A percentile compares a stretch with the other conserved stretches of the same genome.
Conservation (phyloP, 1,140 invertebrate species). For the Achatina immaculata region DNA sequence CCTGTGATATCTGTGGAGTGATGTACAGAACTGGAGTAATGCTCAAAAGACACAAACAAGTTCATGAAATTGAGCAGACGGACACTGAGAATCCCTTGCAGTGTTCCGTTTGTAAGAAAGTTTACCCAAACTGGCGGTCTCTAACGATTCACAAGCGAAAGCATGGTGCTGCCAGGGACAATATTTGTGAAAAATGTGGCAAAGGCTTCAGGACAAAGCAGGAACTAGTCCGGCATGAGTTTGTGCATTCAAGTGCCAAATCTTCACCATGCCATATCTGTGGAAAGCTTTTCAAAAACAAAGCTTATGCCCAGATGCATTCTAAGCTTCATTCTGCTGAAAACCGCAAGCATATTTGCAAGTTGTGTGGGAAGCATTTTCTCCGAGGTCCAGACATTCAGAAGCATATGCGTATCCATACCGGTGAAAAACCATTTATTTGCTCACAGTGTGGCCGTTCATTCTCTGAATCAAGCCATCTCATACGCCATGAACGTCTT, state of each 20-base stretch:
- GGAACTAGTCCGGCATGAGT: neutral
- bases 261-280: neutral
- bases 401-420: constrained; percentile 3
- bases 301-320: constrained; percentile 9
- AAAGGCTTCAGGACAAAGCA: neutral
- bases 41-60: neutral
- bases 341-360: neutral
- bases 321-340: neutral
- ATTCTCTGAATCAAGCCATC: neutral
- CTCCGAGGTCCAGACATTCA: constrained; percentile 7
- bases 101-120: neutral
- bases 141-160: neutral
- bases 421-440: constrained; percentile 12
- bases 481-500: neutral
- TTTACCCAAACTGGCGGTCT: neutral
- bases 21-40: neutral
- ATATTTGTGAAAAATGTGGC: neutral
- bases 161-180: neutral
- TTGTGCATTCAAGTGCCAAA: neutral
- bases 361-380: neutral
- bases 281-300: constrained; percentile 4
- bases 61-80: neutral
- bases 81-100: neutral
- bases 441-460: neutral
- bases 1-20: neutral